Evolutionary conservation across 2,113 vertebrate species (phyloP).

Genomic region (Psittacula cyanocephala): DNA sequence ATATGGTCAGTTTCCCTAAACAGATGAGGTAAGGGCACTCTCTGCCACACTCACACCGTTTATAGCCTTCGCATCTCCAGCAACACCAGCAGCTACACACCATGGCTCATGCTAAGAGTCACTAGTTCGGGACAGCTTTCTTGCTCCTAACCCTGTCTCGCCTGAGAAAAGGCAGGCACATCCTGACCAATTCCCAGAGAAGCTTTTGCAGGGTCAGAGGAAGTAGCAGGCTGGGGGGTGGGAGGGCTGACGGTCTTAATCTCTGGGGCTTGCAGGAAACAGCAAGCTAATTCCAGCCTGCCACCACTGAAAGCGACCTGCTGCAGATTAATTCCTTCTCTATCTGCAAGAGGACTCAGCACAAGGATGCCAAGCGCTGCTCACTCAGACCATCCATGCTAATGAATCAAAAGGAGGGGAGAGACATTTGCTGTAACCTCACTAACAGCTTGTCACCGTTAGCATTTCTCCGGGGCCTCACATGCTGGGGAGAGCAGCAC

Average conservation of each 20-base stretch:
- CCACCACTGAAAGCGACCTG: neutral
- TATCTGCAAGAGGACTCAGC: neutral
- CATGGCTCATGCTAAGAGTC: rapidly evolving
- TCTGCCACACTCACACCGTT: neutral
- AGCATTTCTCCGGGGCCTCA: neutral
- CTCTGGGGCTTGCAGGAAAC: slow-evolving; percentile 39
- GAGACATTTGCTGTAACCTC: neutral
- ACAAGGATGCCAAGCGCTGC: neutral
- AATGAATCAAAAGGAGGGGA: neutral
- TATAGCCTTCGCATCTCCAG: neutral
- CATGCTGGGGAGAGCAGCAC: neutral
- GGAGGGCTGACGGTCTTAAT: neutral
- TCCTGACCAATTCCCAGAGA: slow-evolving; percentile 39
- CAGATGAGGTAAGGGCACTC: neutral
- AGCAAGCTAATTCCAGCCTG: slow-evolving; percentile 39
- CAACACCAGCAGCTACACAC: neutral
- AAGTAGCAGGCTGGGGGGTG: neutral
- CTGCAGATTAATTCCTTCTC: slow-evolving; percentile 31
- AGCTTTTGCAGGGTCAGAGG: slow-evolving; percentile 50
- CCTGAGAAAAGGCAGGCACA: slow-evolving; percentile 52
- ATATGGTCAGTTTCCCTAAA: neutral
- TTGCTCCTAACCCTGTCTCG: neutral
- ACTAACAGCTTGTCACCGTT: neutral
- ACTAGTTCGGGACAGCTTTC: neutral
- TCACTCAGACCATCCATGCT: neutral